Conservation (phyloP, 1,140 invertebrate species). For the Drosophila eugracilis region DNA sequence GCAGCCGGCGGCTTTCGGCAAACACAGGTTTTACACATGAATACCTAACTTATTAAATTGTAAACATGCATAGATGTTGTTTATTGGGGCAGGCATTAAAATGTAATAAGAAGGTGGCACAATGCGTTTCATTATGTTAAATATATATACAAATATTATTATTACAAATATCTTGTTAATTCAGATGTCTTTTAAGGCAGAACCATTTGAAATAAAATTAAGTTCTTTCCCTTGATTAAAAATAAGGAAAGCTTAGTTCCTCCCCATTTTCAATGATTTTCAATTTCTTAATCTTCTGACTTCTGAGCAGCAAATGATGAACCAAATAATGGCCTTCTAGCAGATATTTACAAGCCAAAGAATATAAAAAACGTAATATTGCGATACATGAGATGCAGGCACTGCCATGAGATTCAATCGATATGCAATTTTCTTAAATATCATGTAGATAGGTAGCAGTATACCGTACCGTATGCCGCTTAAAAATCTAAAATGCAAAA, state of each 20-base stretch:
- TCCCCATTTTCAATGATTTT: not conserved
- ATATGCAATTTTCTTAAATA: slow-evolving; percentile 43
- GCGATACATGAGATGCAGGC: not conserved
- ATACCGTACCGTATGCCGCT: slow-evolving; percentile 26
- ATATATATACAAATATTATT: too few species aligned
- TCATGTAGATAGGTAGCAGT: slow-evolving; percentile 14
- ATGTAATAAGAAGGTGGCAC: not conserved
- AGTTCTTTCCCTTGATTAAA: not conserved
- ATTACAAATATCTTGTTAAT: not conserved
- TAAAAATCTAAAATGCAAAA: slow-evolving; percentile 78
- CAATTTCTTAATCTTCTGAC: not conserved
- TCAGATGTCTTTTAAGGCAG: not conserved
- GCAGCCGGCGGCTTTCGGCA: slow-evolving; percentile 22
- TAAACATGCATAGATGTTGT: slow-evolving; percentile 73
- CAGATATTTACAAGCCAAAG: not conserved
- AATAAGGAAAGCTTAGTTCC: not conserved
- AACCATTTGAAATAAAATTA: too few species aligned
- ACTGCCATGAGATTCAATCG: slow-evolving; percentile 15
- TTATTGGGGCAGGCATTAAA: slow-evolving; percentile 53
- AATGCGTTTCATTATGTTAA: too few species aligned
- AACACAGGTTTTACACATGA: slow-evolving; percentile 60
- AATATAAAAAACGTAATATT: not conserved
- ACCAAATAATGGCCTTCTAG: slow-evolving; percentile 9
- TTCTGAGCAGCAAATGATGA: not conserved
- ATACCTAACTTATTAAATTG: slow-evolving; percentile 71